These are phyloP conservation scores for Notamacropus eugenii DNA, from an alignment of 2,797 vertebrate genomes.

Conservation along the genomic window DNA sequence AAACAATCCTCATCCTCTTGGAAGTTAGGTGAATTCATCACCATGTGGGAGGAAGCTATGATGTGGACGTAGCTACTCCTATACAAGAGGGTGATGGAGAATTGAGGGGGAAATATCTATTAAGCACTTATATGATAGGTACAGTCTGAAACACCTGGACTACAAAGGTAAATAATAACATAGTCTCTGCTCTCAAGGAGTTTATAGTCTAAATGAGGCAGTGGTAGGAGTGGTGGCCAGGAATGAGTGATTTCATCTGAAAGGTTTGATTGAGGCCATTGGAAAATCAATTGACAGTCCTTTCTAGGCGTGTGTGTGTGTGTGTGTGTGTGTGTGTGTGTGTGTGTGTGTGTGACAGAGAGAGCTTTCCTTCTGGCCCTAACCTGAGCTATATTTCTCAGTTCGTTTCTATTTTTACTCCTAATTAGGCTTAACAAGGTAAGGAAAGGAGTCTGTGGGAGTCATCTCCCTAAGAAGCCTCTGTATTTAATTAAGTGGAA, in stretches of 20 bases:
- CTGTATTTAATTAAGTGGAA: slow-evolving; percentile 83
- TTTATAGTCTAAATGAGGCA: neutral
- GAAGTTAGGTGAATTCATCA: neutral
- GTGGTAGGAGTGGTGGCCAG: neutral
- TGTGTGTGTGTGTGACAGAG: neutral
- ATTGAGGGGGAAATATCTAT: neutral
- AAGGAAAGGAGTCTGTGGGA: slow-evolving; percentile 76
- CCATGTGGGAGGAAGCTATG: neutral
- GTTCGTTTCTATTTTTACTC: slow-evolving; percentile 75
- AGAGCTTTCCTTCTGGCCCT: neutral
- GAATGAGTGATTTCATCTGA: neutral
- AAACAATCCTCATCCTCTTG: neutral
- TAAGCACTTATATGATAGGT: neutral
- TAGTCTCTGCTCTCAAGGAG: neutral
- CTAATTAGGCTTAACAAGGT: slow-evolving; percentile 81
- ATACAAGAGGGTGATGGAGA: neutral
- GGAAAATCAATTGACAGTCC: neutral
- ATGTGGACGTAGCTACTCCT: neutral
- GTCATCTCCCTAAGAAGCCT: slow-evolving; percentile 76
- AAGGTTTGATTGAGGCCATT: neutral
- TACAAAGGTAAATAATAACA: neutral
- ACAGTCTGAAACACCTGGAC: neutral
- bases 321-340: neutral
- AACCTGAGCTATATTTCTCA: slow-evolving; percentile 69
- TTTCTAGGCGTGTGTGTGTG: neutral